Percentiles rank a stretch among this genome's conserved stretches.
Evolutionary conservation across 2,888 invertebrate species (phyloP).

Genomic region (Chloroclysta siterata): DNA sequence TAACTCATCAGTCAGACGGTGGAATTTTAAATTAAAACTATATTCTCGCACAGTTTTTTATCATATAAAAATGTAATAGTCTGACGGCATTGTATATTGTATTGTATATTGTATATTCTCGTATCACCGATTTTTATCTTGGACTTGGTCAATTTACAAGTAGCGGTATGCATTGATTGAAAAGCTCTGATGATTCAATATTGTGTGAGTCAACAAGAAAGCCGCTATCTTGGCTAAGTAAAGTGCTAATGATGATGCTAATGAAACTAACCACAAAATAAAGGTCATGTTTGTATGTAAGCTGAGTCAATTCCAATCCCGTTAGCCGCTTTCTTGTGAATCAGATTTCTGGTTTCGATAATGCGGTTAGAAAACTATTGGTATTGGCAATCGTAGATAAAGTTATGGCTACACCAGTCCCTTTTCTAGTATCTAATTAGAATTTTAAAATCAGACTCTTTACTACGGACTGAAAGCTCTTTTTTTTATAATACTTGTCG

Average conservation of each 20-base stretch:
- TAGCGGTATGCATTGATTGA: slow-evolving; percentile 21
- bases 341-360: slow-evolving; percentile 1
- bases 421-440: too few species aligned
- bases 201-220: slow-evolving; percentile 39
- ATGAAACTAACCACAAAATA: slow-evolving; percentile 31
- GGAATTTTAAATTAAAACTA: too few species aligned
- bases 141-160: not conserved
- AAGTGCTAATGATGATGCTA: slow-evolving; percentile 37
- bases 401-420: not conserved
- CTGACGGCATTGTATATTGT: too few species aligned
- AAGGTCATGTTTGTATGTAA: slow-evolving; percentile 24
- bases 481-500: too few species aligned
- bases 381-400: not conserved
- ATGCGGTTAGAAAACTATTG: slow-evolving; percentile 5
- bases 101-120: too few species aligned
- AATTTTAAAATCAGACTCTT: not conserved
- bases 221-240: slow-evolving; percentile 25
- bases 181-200: slow-evolving; percentile 28
- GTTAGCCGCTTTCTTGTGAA: slow-evolving; percentile 19
- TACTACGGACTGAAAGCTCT: too few species aligned
- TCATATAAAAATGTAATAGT: too few species aligned
- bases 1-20: too few species aligned
- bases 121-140: not conserved
- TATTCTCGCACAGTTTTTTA: too few species aligned
- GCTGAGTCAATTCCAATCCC: slow-evolving; percentile 18